Base-by-base conservation (phyloP, 2,113 vertebrate species). In the Xyrauchen texanus region DNA sequence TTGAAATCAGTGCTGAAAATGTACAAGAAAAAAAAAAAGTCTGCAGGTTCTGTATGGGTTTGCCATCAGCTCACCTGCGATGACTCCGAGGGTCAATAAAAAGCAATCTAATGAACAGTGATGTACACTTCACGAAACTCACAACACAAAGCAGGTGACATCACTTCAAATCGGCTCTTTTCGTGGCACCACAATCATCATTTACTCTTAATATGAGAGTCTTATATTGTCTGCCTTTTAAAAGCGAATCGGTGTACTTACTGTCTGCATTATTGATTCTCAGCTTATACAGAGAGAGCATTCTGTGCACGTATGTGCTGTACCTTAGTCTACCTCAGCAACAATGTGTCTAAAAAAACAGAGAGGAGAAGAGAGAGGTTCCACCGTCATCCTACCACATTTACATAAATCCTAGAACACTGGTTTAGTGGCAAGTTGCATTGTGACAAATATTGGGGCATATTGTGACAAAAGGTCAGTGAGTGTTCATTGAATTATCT, bases 241-340 rank as follows among this genome's bases (percentile, higher is more conserved):
- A 88, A 89, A 88, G 82, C 83, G 79, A 55, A 62, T 63, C 34
- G 21, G 42, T 73, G 63, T 79, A 62, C 67, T 58, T 69, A 51
- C 21, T 16, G 3, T 46, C 87, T 91, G 70, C 86, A 88, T 92
- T 89, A 92, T 91, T 84, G 60, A 92, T 91, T 85, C 45, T n/a
- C 58, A 34, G 83, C 69, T 80, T 84, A 87, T 90, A 77, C 82
- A 82, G 79, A 86, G 81, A 85, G 80, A 82, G 86, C 82, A 69
- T 79, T 86, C 81, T 73, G 71, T 77, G 55, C 77, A 10, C 60
- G 2, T 34, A 85, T 78, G 79, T 82, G 81, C 71, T 78, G 16
- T 73, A 65, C 45, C 53, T 46, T 71, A 68, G 77, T 68, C 72
- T 79, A 63, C 68, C 79, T 86, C 81, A 65, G 76, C 82, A 81